A percentile compares a stretch with the other conserved stretches of the same genome.
Conservation (phyloP, 1,140 invertebrate genomes). For the Drosophila carrolli region DNA sequence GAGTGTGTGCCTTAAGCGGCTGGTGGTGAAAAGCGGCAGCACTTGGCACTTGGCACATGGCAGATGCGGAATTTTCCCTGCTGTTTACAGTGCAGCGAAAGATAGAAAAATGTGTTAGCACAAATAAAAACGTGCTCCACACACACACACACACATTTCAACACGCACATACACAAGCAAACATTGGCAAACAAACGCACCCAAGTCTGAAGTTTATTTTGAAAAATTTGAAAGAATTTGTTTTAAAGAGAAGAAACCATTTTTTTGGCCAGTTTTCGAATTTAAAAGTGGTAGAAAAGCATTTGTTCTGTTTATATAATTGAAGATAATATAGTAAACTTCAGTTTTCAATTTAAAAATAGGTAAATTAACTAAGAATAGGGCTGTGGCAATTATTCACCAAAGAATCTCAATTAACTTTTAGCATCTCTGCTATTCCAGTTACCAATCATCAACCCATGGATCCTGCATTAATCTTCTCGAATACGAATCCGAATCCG, state of each 20-base stretch:
- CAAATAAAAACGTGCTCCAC: slow-evolving; percentile 48
- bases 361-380: no score
- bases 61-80: slow-evolving; percentile 45
- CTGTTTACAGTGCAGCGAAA: slow-evolving; percentile 55
- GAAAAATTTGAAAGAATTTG: slow-evolving; percentile 9
- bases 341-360: no score
- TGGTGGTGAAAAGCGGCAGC: slow-evolving; percentile 44
- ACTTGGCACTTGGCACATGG: slow-evolving; percentile 61
- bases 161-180: slow-evolving; percentile 14
- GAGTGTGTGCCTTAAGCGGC: slow-evolving; percentile 52
- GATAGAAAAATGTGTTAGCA: slow-evolving; percentile 57
- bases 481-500: not conserved
- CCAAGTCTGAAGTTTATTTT: slow-evolving; percentile 9
- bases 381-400: not conserved
- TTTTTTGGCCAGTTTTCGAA: not conserved
- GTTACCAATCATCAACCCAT: not conserved
- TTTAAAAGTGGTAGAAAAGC: no score
- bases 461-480: not conserved
- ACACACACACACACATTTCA: slow-evolving; percentile 7
- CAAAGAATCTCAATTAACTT: not conserved
- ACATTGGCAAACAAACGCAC: slow-evolving; percentile 20
- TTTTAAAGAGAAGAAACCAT: slow-evolving; percentile 1
- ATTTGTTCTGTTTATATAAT: not conserved
- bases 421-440: not conserved
- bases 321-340: no score